Base-by-base conservation (phyloP, 2,797 vertebrate species). In the Aplochiton taeniatus region DNA sequence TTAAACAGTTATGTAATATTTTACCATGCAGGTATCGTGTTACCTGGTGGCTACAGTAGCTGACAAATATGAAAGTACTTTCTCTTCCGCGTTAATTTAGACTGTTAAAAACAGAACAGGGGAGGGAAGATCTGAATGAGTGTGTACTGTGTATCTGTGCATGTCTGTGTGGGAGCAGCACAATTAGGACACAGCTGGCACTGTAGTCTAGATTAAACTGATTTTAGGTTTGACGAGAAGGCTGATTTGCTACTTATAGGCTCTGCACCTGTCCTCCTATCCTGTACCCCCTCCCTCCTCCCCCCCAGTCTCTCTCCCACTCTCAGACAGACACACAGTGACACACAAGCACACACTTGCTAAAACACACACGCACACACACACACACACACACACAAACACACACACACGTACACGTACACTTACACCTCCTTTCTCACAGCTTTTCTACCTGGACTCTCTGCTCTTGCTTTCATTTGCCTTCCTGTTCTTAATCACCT, bases 181-280 rank as follows among this genome's bases (percentile, higher is more conserved):
- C 69, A 74, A 80, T 76, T 60, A 66, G 61, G 69, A 56, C 58
- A 69, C 75, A 76, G 69, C 70, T 83, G 73, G 56, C 65, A 61
- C 0, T n/a, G 59, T 73, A 48, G 65, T 79, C 64, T 63, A 81
- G 81, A 45, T 61, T 76, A 65, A 31, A 31, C 13, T 73, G 65
- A 81, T 72, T 65, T 53, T 71, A 63, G 66, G 65, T 48, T 69
- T 79, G 74, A 80, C 69, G 68, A 31, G 31, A 31, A 31, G 49
- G 66, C 65, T 75, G 69, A 56, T 75, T 46, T 60, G 62, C 77
- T 77, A 65, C 69, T 75, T 78, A 68, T 56, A 75, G 77, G 53
- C 50, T 12, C 14, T 45, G 62, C 75, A 82, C 70, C 69, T 78
- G 72, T 69, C 49, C 60, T 12, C n/a, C 42, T 17, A 14, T 58